phyloP scores from a whole-genome alignment of 2,113 vertebrate genomes.

The Cairina moschata region DNA sequence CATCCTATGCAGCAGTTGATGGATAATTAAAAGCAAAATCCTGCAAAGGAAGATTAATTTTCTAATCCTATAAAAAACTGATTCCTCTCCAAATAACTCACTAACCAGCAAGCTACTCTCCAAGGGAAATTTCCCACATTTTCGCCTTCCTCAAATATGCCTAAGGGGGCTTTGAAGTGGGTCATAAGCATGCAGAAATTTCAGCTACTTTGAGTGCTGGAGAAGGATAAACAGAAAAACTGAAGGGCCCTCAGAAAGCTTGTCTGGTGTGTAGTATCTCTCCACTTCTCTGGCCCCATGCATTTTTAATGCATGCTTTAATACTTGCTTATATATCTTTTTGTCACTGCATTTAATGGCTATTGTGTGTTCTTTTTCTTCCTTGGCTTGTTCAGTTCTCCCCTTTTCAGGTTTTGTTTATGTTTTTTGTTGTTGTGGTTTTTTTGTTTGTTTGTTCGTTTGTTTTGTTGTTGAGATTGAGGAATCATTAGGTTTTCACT shows the following conservation, averaged over 20 bases:
- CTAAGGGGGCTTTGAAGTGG: constrained; percentile 27
- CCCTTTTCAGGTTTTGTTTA: fast-evolving
- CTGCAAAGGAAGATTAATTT: constrained; percentile 54
- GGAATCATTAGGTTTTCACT: background rate
- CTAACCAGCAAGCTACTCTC: background rate
- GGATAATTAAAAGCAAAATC: constrained; percentile 37
- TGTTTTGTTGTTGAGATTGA: background rate
- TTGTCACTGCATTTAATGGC: background rate
- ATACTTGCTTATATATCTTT: background rate
- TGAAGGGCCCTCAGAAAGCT: background rate
- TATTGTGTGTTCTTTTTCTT: background rate
- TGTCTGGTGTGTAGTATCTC: background rate
- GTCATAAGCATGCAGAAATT: constrained; percentile 23
- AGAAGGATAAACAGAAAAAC: constrained; percentile 34
- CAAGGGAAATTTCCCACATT: background rate
- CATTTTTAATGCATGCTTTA: background rate
- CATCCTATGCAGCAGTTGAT: constrained; percentile 10
- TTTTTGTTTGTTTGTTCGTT: fast-evolving
- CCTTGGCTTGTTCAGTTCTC: background rate
- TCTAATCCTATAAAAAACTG: constrained; percentile 29
- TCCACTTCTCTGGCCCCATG: background rate
- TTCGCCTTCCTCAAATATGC: constrained; percentile 27
- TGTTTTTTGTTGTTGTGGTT: no score
- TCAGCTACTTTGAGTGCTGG: background rate
- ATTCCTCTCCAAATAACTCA: constrained; percentile 43